Percentiles rank a stretch among this genome's conserved stretches.
These are phyloP conservation scores for Artemia sp. DNA, from an alignment of 2,888 invertebrate species.

Conservation along the genomic window DNA sequence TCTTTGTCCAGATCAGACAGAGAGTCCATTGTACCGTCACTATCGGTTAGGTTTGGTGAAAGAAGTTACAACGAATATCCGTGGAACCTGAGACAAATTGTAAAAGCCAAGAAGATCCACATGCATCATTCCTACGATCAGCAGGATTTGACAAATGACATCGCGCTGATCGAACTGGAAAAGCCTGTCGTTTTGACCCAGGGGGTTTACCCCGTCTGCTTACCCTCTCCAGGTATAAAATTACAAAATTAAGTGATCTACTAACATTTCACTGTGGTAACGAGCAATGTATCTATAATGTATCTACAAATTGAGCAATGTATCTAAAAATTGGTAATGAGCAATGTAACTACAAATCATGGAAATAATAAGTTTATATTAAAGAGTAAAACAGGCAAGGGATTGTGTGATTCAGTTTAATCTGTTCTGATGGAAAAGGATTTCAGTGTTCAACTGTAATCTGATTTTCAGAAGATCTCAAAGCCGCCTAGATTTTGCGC, in stretches of 20 bases:
- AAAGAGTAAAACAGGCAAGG: no score
- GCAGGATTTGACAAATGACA: neutral
- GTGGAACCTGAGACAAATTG: neutral
- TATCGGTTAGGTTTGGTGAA: neutral
- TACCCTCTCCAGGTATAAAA: neutral
- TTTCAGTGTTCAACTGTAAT: no score
- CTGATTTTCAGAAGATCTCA: no score
- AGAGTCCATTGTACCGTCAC: neutral
- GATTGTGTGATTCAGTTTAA: no score
- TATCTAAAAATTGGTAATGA: no score
- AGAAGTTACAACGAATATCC: neutral
- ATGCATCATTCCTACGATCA: neutral
- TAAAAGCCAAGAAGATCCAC: conserved; percentile 3
- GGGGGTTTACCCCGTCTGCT: neutral
- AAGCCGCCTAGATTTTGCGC: no score
- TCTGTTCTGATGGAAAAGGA: no score
- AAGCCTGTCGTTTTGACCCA: neutral
- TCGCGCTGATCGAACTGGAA: neutral
- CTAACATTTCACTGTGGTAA: neutral
- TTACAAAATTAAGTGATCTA: neutral
- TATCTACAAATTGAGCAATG: no score
- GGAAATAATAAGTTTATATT: no score
- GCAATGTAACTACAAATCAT: no score
- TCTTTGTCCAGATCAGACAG: neutral
- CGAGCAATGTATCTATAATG: no score